phyloP scores from a whole-genome alignment of 1,140 invertebrate species.

The Asbolus verrucosus region DNA sequence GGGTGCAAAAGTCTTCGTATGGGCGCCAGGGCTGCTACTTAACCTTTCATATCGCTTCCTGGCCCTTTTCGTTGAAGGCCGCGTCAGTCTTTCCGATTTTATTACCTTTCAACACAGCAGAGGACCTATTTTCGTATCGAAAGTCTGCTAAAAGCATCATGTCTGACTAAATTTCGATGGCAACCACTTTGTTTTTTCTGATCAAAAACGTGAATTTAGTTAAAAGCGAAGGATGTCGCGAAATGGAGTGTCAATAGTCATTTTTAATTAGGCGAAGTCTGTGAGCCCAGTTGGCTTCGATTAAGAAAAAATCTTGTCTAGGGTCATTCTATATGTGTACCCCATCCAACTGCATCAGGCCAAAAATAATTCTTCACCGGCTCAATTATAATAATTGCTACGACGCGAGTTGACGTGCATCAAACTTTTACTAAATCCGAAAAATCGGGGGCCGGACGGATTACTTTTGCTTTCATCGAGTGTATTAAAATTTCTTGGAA shows the following conservation, averaged over 20 bases:
- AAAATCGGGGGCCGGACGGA: too few species aligned
- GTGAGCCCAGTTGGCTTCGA: conserved; percentile 13
- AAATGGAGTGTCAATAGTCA: not conserved
- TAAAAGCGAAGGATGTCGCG: not conserved
- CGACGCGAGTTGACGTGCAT: conserved; percentile 20
- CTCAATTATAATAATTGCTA: conserved; percentile 31
- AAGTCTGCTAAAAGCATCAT: conserved; percentile 10
- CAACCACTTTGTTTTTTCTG: conserved; percentile 14
- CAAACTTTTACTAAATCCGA: conserved; percentile 19
- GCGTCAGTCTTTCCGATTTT: conserved; percentile 24
- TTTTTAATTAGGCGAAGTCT: not conserved
- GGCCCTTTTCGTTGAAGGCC: not conserved
- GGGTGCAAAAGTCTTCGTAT: not conserved
- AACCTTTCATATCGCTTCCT: conserved; percentile 23
- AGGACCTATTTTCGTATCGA: not conserved
- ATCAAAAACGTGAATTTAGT: conserved; percentile 9
- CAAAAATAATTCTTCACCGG: conserved; percentile 17
- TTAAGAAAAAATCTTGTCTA: conserved; percentile 26
- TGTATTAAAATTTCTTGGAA: conserved; percentile 7
- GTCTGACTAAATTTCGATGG: conserved; percentile 20
- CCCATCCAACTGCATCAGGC: conserved; percentile 10
- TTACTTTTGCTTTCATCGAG: not conserved
- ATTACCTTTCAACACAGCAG: not conserved
- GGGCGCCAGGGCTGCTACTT: conserved; percentile 20
- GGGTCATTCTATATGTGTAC: conserved; percentile 21